These are phyloP conservation scores for Puntigrus tetrazona DNA, from an alignment of 2,113 vertebrate species.

Conservation along the genomic window DNA sequence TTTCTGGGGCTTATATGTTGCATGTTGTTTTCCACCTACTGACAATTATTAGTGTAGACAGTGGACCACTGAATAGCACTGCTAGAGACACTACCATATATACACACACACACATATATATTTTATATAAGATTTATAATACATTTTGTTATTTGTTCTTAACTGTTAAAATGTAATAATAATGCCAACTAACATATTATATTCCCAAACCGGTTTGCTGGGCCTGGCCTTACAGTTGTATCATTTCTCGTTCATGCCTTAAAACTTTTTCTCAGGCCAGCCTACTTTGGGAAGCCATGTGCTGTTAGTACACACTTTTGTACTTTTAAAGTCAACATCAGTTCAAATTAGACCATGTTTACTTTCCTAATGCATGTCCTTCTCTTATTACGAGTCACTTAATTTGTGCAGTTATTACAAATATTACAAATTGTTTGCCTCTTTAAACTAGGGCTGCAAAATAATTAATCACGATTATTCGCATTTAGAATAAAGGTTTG, in stretches of 20 bases:
- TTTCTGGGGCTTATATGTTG: neutral
- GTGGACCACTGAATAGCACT: neutral
- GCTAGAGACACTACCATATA: neutral
- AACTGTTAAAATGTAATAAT: no score
- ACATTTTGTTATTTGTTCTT: no score
- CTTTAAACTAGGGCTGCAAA: no score
- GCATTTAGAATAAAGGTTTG: no score
- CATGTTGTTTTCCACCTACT: neutral
- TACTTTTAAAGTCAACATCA: neutral
- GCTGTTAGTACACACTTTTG: neutral
- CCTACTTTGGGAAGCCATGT: neutral
- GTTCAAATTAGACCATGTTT: neutral
- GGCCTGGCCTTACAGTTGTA: neutral
- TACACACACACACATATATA: no score
- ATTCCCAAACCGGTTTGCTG: slow-evolving; percentile 8
- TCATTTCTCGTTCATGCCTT: neutral
- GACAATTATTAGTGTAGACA: neutral
- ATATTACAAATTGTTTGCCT: neutral
- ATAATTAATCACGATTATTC: no score
- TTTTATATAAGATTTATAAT: no score
- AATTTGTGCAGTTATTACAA: neutral
- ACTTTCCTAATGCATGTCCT: neutral
- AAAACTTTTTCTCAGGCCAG: neutral
- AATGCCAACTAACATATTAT: neutral
- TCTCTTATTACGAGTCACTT: neutral